A percentile compares a stretch with the other conserved stretches of the same genome.
phyloP scores from a whole-genome alignment of 2,113 vertebrate genomes.

The Elgaria multicarinata region DNA sequence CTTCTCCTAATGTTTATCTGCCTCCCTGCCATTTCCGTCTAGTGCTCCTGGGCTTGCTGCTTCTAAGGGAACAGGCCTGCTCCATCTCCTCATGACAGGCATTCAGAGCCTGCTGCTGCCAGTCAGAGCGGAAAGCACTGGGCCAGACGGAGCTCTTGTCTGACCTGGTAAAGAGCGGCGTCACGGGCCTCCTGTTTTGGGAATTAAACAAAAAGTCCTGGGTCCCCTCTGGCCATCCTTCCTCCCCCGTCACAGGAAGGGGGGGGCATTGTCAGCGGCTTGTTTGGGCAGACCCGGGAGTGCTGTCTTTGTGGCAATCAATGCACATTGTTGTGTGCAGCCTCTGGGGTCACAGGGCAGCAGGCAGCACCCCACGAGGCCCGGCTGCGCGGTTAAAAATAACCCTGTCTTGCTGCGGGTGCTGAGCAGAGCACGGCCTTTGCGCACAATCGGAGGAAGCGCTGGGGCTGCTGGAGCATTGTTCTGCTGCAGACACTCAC shows the following conservation, averaged over 20 bases:
- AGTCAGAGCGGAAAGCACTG: too few relatives aligned
- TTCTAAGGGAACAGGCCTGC: too few relatives aligned
- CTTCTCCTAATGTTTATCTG: too few relatives aligned
- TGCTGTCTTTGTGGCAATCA: background rate
- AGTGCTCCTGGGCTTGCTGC: too few relatives aligned
- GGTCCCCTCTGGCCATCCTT: background rate
- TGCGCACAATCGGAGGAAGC: conserved; percentile 70
- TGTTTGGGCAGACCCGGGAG: background rate
- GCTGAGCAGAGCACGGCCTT: background rate
- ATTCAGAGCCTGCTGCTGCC: too few relatives aligned
- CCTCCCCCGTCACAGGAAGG: too few relatives aligned
- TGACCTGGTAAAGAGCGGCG: too few relatives aligned
- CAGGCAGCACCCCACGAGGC: background rate
- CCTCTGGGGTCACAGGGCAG: conserved; percentile 13
- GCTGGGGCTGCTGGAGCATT: conserved; percentile 51
- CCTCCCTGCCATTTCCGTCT: too few relatives aligned
- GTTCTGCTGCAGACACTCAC: conserved; percentile 60
- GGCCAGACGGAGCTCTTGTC: background rate
- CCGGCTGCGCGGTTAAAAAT: conserved; percentile 54
- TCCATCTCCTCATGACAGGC: too few relatives aligned
- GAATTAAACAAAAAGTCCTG: background rate
- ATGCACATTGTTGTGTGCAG: fast-evolving
- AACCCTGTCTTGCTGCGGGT: conserved; percentile 37
- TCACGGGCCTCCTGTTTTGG: background rate
- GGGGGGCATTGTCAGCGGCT: background rate